phyloP scores from a whole-genome alignment of 2,888 invertebrate genomes.

The Meganola albula region DNA sequence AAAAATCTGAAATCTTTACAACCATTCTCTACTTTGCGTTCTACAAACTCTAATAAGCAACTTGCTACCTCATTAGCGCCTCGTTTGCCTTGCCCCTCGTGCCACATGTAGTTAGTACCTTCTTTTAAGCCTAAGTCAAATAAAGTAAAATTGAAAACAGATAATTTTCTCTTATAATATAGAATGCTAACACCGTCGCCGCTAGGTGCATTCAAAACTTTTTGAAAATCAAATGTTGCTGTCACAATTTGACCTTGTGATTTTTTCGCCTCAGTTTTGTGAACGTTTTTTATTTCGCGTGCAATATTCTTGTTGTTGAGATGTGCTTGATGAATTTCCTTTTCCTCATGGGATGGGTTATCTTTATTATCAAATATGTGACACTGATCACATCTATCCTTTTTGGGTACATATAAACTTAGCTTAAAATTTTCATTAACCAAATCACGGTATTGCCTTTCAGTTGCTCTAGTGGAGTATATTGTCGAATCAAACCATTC shows the following conservation, averaged over 20 bases:
- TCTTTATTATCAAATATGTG: neutral
- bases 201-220: slow-evolving; percentile 4
- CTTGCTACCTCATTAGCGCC: slow-evolving; percentile 3
- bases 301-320: neutral
- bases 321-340: neutral
- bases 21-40: neutral
- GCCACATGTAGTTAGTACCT: slow-evolving; percentile 4
- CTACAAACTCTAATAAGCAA: neutral
- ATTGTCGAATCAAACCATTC: neutral
- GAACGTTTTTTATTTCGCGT: neutral
- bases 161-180: slow-evolving; percentile 2
- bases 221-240: slow-evolving; percentile 6
- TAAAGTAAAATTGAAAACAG: slow-evolving; percentile 1
- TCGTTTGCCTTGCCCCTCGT: slow-evolving; percentile 1
- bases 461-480: neutral
- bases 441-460: slow-evolving; percentile 2
- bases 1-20: slow-evolving; percentile 1
- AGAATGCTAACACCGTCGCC: neutral
- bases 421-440: slow-evolving; percentile 4
- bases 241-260: neutral
- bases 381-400: neutral
- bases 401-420: neutral
- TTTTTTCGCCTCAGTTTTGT: neutral
- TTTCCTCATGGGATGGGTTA: neutral
- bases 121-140: neutral